phyloP scores from a whole-genome alignment of 2,113 vertebrate species.

The Pantherophis guttatus region DNA sequence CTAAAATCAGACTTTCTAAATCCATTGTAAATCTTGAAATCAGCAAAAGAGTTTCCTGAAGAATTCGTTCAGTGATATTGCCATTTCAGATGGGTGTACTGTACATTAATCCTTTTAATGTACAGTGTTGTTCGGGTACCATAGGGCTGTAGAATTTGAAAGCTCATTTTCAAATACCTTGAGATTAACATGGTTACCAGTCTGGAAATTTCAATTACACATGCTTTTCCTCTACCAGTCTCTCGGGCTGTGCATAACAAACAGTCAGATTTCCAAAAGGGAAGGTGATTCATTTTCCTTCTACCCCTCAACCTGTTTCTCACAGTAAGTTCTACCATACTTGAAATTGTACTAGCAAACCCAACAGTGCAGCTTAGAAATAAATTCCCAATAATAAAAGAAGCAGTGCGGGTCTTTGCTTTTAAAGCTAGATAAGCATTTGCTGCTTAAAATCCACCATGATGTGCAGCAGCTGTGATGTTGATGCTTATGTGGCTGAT shows the following conservation, averaged over 20 bases:
- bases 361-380: not conserved
- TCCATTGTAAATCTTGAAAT: not conserved
- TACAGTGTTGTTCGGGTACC: not conserved
- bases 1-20: not conserved
- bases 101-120: not conserved
- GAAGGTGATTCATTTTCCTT: not conserved
- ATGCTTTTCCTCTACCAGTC: not conserved
- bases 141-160: not conserved
- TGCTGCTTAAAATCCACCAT: not conserved
- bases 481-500: not conserved
- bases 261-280: not conserved
- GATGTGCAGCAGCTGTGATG: not conserved
- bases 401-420: not conserved
- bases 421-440: not conserved
- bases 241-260: not conserved
- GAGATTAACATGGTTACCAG: not conserved
- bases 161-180: not conserved
- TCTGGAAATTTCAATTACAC: not conserved
- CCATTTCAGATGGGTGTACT: not conserved
- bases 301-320: not conserved
- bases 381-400: conserved; percentile 5
- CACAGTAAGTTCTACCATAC: not conserved
- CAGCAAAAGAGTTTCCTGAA: not conserved
- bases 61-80: not conserved
- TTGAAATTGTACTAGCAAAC: not conserved